Conservation (phyloP, 2,888 invertebrate genomes). For the Nematopogon swammerdamellus region DNA sequence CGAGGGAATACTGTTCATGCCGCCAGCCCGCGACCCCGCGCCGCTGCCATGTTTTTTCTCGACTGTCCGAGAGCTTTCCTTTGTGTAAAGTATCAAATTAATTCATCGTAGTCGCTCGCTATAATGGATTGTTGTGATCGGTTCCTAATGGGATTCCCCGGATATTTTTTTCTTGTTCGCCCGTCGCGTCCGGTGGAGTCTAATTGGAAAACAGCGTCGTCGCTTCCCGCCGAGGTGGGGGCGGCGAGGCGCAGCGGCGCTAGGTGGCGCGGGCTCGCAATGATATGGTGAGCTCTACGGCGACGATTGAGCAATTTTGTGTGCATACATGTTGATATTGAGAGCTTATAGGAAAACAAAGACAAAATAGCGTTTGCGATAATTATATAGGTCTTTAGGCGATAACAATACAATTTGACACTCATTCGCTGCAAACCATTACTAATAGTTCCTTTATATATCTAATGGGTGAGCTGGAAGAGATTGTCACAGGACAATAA, state of each 20-base stretch:
- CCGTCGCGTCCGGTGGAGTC: background rate
- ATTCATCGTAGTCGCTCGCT: background rate
- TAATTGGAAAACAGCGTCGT: background rate
- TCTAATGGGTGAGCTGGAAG: too few species aligned
- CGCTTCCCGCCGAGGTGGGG: too few species aligned
- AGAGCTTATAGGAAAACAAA: too few species aligned
- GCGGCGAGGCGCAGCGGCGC: too few species aligned
- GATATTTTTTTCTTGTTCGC: background rate
- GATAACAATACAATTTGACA: too few species aligned
- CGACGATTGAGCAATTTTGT: too few species aligned
- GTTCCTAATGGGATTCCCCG: background rate
- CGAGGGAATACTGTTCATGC: background rate
- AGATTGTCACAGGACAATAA: too few species aligned
- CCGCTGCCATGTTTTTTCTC: background rate
- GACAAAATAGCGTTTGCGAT: background rate
- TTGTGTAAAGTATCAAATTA: background rate
- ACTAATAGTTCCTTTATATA: too few species aligned
- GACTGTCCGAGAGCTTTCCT: background rate
- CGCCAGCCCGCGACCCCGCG: background rate
- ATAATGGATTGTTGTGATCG: background rate
- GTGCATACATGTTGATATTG: too few species aligned
- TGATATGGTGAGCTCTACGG: too few species aligned
- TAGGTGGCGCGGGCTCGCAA: too few species aligned
- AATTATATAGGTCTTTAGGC: background rate
- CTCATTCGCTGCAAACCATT: too few species aligned